Conservation (phyloP, 2,113 vertebrate species). For the Colossoma macropomum region DNA sequence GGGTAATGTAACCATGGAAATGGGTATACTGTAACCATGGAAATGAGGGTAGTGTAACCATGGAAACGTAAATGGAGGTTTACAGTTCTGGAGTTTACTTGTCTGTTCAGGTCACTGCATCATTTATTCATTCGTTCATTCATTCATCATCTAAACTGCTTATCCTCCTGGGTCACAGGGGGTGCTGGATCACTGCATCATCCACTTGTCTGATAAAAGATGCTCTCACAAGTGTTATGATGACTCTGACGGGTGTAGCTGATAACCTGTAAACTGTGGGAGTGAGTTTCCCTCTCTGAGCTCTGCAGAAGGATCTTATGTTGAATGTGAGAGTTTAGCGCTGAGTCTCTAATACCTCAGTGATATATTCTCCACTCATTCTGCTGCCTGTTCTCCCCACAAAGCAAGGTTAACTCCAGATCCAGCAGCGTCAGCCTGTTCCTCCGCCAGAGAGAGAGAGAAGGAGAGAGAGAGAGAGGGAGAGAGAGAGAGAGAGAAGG, state of each 20-base stretch:
- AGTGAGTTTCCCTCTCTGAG: not conserved
- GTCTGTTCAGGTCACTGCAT: too few species aligned
- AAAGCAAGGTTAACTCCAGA: conserved; percentile 45
- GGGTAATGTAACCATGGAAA: not conserved
- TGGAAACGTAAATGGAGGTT: not conserved
- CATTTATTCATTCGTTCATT: too few species aligned
- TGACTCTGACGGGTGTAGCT: too few species aligned
- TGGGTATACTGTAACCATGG: not conserved
- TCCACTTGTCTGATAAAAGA: too few species aligned
- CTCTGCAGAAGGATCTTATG: too few species aligned
- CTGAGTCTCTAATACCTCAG: conserved; percentile 3
- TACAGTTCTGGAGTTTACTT: too few species aligned
- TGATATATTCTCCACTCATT: conserved; percentile 30
- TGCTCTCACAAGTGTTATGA: too few species aligned
- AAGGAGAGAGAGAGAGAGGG: not conserved
- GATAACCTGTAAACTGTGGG: too few species aligned
- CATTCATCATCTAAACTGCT: too few species aligned
- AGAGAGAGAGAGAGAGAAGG: not conserved
- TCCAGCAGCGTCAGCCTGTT: conserved; percentile 38
- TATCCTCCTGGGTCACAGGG: too few species aligned
- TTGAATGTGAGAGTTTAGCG: not conserved
- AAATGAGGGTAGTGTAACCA: not conserved
- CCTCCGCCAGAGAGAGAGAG: not conserved
- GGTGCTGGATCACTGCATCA: too few species aligned
- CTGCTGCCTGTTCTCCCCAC: not conserved